Conservation (phyloP, 2,888 invertebrate species). For the Epinotia demarniana region DNA sequence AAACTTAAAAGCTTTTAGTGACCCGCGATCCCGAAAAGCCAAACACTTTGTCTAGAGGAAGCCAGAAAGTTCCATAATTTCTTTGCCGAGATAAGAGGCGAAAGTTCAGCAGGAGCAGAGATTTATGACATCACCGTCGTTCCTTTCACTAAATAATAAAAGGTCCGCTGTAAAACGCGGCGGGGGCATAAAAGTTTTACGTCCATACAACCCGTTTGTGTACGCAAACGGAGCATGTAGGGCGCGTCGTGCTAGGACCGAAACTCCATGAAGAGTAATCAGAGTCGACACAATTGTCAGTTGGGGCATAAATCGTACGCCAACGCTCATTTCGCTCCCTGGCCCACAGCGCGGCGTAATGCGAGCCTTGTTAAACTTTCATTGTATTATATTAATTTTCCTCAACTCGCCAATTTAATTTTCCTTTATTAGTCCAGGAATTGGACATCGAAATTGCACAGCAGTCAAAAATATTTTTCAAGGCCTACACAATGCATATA, state of each 20-base stretch:
- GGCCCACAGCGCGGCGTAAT: constrained; percentile 46
- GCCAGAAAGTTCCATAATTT: constrained; percentile 84
- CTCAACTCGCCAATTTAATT: constrained; percentile 2
- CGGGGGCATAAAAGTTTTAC: constrained; percentile 82
- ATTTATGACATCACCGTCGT: constrained; percentile 84
- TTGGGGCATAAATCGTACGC: constrained; percentile 71
- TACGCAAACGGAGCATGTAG: constrained; percentile 71
- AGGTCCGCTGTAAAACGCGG: constrained; percentile 83
- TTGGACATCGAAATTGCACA: background rate
- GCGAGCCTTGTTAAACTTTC: constrained; percentile 38
- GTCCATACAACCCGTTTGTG: constrained; percentile 81
- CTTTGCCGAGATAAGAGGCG: constrained; percentile 83
- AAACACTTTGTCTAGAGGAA: constrained; percentile 83
- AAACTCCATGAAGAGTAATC: constrained; percentile 82
- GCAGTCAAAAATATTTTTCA: background rate
- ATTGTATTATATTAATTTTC: constrained; percentile 23
- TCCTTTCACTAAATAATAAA: constrained; percentile 85
- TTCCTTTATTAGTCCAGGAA: constrained; percentile 3
- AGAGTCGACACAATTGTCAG: constrained; percentile 76
- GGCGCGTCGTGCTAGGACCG: constrained; percentile 70
- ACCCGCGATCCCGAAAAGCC: constrained; percentile 78
- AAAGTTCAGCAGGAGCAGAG: constrained; percentile 84
- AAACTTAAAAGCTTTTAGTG: constrained; percentile 72
- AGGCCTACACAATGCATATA: background rate
- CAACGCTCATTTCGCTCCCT: constrained; percentile 63